Evolutionary conservation across 2,888 invertebrate genomes (phyloP), one percentile per base, ranked within the genome.

Genomic region (Lasioglossum zephyrum): DNA sequence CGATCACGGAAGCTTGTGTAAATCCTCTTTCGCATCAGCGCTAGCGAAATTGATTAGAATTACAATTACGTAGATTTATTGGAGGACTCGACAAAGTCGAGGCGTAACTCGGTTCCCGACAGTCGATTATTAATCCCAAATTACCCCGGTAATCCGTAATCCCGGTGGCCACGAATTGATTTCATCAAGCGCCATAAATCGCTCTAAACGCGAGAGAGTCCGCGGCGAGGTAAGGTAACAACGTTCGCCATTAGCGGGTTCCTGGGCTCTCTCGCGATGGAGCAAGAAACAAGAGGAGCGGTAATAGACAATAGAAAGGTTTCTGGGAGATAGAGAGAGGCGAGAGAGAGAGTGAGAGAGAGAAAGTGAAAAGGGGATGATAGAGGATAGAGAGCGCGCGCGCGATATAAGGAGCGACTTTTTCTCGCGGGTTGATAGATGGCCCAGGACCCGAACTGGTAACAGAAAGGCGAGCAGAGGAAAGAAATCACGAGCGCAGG

Each of bases 401-500:
- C 63, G 77, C 86, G 89, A 90, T 90, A 89, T 88, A 89, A 89
- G 87, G 89, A 87, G 88, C 73, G 75, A 57, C 75, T 85, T 89
- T 92, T 92, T 91, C 89, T 88, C 81, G 72, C 84, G 72, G 79
- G 82, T 85, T 88, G 91, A 92, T 92, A 89, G 92, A 91, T 92
- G 89, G 89, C 84, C 85, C 85, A 77, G 86, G 81, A 90, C 84
- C 63, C 87, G 87, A 92, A 91, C 89, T 87, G 88, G 90, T 90
- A 90, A 88, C 89, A 81, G 87, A 89, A 88, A 90, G 85, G 84
- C 22, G 69, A n/a, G 90, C 88, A 87, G 80, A 53, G 80, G 87
- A 91, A 93, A 94, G 93, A 94, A 93, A 93, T 93, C 93, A 91
- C 91, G 93, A 92, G 89, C 89, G 91, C 90, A 89, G 88, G 88